These are phyloP conservation scores for Lycopodina hypogea DNA, from an alignment of 37 sponge, comb jelly and placozoan species.

Conservation along the genomic window DNA sequence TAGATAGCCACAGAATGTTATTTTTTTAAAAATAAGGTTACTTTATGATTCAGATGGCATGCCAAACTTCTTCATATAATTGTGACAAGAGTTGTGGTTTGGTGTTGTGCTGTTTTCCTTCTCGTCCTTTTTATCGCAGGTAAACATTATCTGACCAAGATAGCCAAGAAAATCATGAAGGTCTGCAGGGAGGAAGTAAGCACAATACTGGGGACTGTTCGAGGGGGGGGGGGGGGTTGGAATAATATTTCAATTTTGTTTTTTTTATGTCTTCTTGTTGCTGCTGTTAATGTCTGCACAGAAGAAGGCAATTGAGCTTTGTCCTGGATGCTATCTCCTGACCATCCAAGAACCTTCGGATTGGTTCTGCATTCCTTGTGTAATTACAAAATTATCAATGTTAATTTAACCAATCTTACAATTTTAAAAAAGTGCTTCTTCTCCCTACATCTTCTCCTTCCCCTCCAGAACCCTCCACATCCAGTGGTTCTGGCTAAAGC, in stretches of 20 bases:
- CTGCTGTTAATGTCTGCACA: constrained; percentile 7
- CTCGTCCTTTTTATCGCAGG: constrained; percentile 20
- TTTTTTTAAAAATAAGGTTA: too few species aligned
- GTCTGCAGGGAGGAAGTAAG: constrained; percentile 84
- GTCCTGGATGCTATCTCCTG: constrained; percentile 84
- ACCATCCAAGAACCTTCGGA: constrained; percentile 70
- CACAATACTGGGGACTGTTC: neutral
- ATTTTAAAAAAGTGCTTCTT: too few species aligned
- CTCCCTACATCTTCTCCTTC: neutral
- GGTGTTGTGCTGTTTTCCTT: neutral
- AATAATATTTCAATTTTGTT: too few species aligned
- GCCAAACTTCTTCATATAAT: too few species aligned
- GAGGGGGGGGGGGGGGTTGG: neutral
- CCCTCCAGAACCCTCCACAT: constrained; percentile 63
- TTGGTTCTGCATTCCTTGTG: constrained; percentile 88
- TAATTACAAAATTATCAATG: constrained; percentile 26
- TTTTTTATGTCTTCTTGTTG: neutral
- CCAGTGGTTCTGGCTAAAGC: constrained; percentile 87
- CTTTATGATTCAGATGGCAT: neutral
- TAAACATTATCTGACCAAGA: constrained; percentile 77
- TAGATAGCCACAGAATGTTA: too few species aligned
- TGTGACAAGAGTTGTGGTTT: neutral
- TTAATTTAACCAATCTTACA: neutral
- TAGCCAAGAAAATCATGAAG: constrained; percentile 82
- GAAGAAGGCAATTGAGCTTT: constrained; percentile 87